A percentile compares a stretch with the other conserved stretches of the same genome.
phyloP scores from a whole-genome alignment of 2,797 vertebrate genomes.

The Acipenser ruthenus region DNA sequence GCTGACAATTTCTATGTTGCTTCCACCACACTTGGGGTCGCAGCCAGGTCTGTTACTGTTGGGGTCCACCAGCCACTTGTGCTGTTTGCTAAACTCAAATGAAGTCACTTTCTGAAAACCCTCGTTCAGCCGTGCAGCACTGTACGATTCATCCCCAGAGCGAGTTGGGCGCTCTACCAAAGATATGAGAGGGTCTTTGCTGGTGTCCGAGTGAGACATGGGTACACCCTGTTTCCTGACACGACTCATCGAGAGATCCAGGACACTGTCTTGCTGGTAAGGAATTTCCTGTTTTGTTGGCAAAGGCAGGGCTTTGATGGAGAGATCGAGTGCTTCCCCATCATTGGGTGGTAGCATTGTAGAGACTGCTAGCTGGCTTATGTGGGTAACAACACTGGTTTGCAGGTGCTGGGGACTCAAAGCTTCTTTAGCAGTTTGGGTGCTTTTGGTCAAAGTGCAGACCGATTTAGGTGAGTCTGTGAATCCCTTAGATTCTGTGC shows the following conservation, averaged over 20 bases:
- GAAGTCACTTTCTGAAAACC: constrained; percentile 50
- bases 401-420: constrained; percentile 57
- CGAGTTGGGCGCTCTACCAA: constrained; percentile 38
- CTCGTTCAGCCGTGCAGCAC: constrained; percentile 39
- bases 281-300: constrained; percentile 57
- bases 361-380: constrained; percentile 18
- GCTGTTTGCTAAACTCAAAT: constrained; percentile 71
- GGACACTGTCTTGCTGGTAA: constrained; percentile 69
- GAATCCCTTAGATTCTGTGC: constrained; percentile 68
- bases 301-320: constrained; percentile 63
- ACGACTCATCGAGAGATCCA: constrained; percentile 77
- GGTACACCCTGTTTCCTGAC: constrained; percentile 57
- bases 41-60: constrained; percentile 39
- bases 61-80: constrained; percentile 77
- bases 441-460: constrained; percentile 72
- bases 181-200: constrained; percentile 15
- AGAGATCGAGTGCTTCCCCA: constrained; percentile 84
- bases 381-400: constrained; percentile 39
- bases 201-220: constrained; percentile 27
- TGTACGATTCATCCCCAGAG: constrained; percentile 40
- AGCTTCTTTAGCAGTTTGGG: constrained; percentile 78
- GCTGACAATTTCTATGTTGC: constrained; percentile 79
- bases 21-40: constrained; percentile 49
- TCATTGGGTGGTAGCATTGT: constrained; percentile 44
- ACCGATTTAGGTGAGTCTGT: constrained; percentile 59